Evolutionary conservation across 2,888 invertebrate genomes (phyloP), one percentile per base, ranked within the genome.

Genomic region (Eutolmus rufibarbis): DNA sequence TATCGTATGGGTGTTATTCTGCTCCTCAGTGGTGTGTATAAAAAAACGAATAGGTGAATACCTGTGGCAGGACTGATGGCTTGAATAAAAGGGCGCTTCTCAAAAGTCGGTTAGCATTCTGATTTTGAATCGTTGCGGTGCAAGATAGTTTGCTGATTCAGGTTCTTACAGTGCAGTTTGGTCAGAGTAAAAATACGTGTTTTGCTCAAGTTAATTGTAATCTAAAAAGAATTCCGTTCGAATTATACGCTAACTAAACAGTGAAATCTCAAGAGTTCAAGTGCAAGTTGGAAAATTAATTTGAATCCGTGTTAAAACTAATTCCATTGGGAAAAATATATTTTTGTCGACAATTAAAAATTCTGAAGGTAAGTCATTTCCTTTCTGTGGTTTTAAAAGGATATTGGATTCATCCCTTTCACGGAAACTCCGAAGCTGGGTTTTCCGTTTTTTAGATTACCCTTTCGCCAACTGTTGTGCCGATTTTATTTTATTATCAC

Each of bases 91-190:
- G 86, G 86, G 51, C 31, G 16, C 56, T 74, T 77, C 86, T 19
- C 34, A 86, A 86, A 77, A 77, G 51, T 77, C 76, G 34, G 86
- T 86, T 86, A 86, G 76, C 86, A 86, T 76, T 86, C 77, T 77
- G 31, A 77, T 34, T 76, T 31, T 34, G 51, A 51, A 86, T 76
- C 77, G 77, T 76, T 86, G 51, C 74, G 46, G 86, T 77, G 46
- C 14, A 57, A 28, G 23, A 31, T 51, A 28, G 28, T 14, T 34
- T 23, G 66, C 66, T 66, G n/a, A 7, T 2, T 19, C 56, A 19
- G 1, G 28, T 40, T 9, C 43, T 16, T 4, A 46, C 43, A 46
- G 79, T 46, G 51, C 16, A 51, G 31, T 56, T 56, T 79, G n/a
- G 1, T 23, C 43, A 31, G n/a, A 37, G 78, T 43, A 46, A 51